phyloP scores from a whole-genome alignment of 2,113 vertebrate genomes.

The Campylorhamphus procurvoides region DNA sequence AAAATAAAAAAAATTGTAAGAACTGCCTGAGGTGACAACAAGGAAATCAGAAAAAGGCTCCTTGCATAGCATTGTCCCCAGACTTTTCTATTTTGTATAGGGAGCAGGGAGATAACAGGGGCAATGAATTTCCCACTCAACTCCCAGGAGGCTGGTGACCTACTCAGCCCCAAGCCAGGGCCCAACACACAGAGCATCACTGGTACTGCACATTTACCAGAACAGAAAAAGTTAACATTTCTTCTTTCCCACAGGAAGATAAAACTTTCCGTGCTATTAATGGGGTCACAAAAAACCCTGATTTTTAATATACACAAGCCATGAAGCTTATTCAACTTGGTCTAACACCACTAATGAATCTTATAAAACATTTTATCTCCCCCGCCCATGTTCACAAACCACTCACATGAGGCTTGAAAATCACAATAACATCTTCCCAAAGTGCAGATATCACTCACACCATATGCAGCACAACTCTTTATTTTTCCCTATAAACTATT shows the following conservation, averaged over 20 bases:
- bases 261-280: slow-evolving; percentile 55
- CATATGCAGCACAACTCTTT: slow-evolving; percentile 77
- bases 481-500: slow-evolving; percentile 85
- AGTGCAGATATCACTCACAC: slow-evolving; percentile 77
- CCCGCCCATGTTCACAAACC: slow-evolving; percentile 79
- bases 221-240: slow-evolving; percentile 21
- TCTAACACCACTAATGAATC: slow-evolving; percentile 90
- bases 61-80: neutral
- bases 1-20: neutral
- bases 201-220: neutral
- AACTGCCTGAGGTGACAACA: neutral
- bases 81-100: neutral
- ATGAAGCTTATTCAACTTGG: slow-evolving; percentile 79
- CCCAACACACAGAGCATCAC: neutral
- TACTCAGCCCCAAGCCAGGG: neutral
- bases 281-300: slow-evolving; percentile 33
- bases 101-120: neutral
- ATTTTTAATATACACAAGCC: slow-evolving; percentile 68
- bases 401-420: slow-evolving; percentile 86
- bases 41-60: neutral
- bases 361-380: slow-evolving; percentile 88
- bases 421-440: slow-evolving; percentile 87
- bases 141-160: neutral
- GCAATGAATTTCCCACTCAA: neutral
- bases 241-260: slow-evolving; percentile 19